Evolutionary conservation across 2,113 vertebrate species (phyloP), one percentile per base, ranked within the genome.

Genomic region (Hippocampus comes): DNA sequence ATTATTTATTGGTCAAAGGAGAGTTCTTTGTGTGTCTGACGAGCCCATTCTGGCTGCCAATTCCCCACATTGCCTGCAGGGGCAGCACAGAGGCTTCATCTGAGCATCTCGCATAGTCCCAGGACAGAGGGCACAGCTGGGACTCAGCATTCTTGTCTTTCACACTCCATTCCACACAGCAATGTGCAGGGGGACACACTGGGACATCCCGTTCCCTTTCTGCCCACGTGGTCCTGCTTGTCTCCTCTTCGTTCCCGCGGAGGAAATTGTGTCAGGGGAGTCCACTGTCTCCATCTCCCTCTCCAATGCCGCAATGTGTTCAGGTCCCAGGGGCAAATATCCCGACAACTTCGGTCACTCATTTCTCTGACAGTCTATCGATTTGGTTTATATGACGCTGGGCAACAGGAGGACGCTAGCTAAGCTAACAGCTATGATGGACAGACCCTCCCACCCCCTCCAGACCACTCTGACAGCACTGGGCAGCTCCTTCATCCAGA

Each of bases 111-210:
- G 25, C 41, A 1, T 20, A 71, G 81, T 90, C 86, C 84, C 86
- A 81, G 80, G 83, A 83, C 84, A 78, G 76, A 66, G 80, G 80
- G 68, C 89, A 87, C 91, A 91, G 86, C 90, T 91, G 90, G 88
- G 85, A 87, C 70, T 76, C 71, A n/a, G 49, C 80, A 73, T 84
- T 81, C 75, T 69, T 66, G 70, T 25, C 72, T 74, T 82, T 90
- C 82, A 90, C 82, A 82, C 82, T 84, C 87, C 79, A 84, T 77
- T 90, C 85, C 82, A 88, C 90, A 88, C 74, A 77, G 84, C 68
- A 79, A 85, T 77, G 64, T 83, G 77, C 59, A 72, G 85, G 82
- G 87, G 82, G 87, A 86, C 86, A 80, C 73, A 60, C 46, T 6
- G 78, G 82, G 86, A 87, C 76, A 34, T 77, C 78, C 70, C 77